Base-by-base conservation (phyloP, 2,888 invertebrate genomes). In the Ochropleura leucogaster region DNA sequence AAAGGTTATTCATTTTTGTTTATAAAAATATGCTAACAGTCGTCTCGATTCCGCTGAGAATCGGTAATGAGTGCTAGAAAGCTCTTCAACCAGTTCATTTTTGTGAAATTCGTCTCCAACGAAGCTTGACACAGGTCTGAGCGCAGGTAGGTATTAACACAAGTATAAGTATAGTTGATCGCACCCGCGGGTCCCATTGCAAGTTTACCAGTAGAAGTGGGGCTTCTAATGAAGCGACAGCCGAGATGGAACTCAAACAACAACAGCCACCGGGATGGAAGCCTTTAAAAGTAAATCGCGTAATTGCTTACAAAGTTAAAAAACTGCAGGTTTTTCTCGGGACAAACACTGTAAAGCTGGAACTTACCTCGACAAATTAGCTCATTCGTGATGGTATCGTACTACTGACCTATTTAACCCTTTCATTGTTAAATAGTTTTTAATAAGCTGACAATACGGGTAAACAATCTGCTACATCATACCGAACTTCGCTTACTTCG, bases 161-260 rank as follows among this genome's bases (percentile, higher is more conserved):
- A 90, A 88, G 91, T 91, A 89, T 93, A 93, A 93, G 91, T 93
- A 89, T 92, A 90, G 93, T 93, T 88, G 92, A 94, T 94, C 88
- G 93, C 87, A 72, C 94, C 89, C 94, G 73, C 77, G 94, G 92
- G 94, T 77, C 89, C 91, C 93, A 92, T 94, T 90, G 89, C 90
- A 90, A 91, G 90, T 92, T 93, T 88, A 86, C 90, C 88, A 86
- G 83, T 77, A 80, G 80, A 71, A 87, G 88, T 88, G 85, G 85
- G 88, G 90, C 90, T 86, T 87, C 86, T 84, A 89, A 84, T 80
- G 79, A 74, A 86, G 90, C 90, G 89, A 79, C 68, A 65, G 64
- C 51, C 55, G 72, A 76, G 76, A 63, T 78, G 71, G 66, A 81
- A 80, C 77, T 79, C 77, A 82, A 81, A 77, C 72, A 73, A 77